These are phyloP conservation scores for Pseudorhombus dupliciocellatus DNA, from an alignment of 2,113 vertebrate genomes.

Conservation along the genomic window DNA sequence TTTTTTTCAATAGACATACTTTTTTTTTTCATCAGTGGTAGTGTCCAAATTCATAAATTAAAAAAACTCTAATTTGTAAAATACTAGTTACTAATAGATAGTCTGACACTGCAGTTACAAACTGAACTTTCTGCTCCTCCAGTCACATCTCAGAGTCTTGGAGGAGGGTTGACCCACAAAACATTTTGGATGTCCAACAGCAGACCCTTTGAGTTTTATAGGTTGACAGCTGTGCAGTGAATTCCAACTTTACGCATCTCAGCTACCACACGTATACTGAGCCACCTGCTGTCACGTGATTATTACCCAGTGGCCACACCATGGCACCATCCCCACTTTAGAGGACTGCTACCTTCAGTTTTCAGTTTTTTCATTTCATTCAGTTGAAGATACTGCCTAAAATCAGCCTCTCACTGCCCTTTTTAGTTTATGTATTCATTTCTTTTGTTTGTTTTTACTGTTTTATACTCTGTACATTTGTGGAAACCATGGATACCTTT, in stretches of 20 bases:
- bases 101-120: not conserved
- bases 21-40: not conserved
- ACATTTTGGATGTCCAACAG: too few species aligned
- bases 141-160: not conserved
- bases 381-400: slow-evolving; percentile 59
- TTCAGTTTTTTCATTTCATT: slow-evolving; percentile 37
- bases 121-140: not conserved
- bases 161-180: too few species aligned
- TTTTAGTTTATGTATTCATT: slow-evolving; percentile 52
- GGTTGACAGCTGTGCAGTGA: not conserved
- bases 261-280: not conserved
- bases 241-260: not conserved
- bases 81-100: not conserved
- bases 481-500: slow-evolving; percentile 69
- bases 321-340: too few species aligned
- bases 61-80: not conserved
- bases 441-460: slow-evolving; percentile 43
- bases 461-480: slow-evolving; percentile 73
- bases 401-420: slow-evolving; percentile 79
- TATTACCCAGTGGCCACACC: not conserved
- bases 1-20: not conserved
- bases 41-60: not conserved
- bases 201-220: too few species aligned
- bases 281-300: not conserved
- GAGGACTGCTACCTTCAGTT: slow-evolving; percentile 17